Conservation (phyloP, 30 jellyfish, hydroid and myxozoan genomes). For the Aurelia aurita region DNA sequence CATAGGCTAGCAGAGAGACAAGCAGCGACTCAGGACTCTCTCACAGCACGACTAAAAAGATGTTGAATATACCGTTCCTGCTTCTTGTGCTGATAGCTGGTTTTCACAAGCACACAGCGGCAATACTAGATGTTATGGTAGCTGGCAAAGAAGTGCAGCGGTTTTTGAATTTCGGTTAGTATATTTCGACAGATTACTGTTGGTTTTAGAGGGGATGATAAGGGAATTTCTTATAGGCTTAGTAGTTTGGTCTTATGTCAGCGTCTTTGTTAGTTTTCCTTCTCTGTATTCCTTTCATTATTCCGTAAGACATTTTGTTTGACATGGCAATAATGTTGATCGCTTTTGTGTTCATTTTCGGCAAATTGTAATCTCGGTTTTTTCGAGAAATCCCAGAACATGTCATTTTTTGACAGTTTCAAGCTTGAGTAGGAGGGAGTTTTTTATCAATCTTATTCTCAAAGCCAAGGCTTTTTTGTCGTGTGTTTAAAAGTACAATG, state of each 20-base stretch:
- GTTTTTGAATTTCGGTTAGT: constrained; percentile 67
- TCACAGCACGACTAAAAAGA: constrained; percentile 4
- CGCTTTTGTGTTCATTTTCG: constrained; percentile 44
- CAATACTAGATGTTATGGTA: constrained; percentile 73
- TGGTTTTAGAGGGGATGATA: constrained; percentile 20
- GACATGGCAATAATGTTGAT: constrained; percentile 31
- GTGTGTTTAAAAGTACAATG: too few species aligned
- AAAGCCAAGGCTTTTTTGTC: too few species aligned
- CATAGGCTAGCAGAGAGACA: not conserved
- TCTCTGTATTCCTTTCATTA: not conserved
- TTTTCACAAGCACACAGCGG: constrained; percentile 65
- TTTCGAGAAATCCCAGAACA: not conserved
- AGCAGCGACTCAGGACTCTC: not conserved
- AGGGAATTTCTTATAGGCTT: constrained; percentile 32
- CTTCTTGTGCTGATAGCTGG: constrained; percentile 49
- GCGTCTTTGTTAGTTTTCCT: constrained; percentile 11
- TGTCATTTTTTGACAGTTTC: constrained; percentile 17
- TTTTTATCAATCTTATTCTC: too few species aligned
- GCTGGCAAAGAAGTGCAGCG: constrained; percentile 81
- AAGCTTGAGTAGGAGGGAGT: too few species aligned
- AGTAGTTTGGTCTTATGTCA: constrained; percentile 20
- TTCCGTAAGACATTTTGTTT: not conserved
- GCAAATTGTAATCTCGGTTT: constrained; percentile 50
- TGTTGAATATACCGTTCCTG: constrained; percentile 5
- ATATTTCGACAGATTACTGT: constrained; percentile 24